These are phyloP conservation scores for Anarhynchus alexandrinus DNA, from an alignment of 2,113 vertebrate genomes.

Conservation along the genomic window DNA sequence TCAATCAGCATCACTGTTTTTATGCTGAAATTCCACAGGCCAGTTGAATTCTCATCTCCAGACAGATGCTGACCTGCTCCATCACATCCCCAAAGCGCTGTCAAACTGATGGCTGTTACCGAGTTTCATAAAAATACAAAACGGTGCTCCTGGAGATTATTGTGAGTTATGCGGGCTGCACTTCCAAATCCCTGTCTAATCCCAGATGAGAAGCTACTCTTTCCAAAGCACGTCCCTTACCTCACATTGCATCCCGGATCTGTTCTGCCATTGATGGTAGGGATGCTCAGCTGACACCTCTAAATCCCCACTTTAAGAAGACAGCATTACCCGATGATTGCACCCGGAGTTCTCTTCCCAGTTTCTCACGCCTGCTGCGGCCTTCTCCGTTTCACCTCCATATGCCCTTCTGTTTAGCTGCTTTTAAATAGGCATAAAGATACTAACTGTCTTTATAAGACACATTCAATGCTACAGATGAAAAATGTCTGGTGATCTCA, in stretches of 20 bases:
- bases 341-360: not conserved
- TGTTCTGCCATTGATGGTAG: not conserved
- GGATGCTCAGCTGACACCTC: not conserved
- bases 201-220: not conserved
- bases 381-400: not conserved
- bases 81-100: not conserved
- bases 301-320: not conserved
- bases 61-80: not conserved
- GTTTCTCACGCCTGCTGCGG: not conserved
- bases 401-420: not conserved
- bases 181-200: not conserved
- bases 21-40: not conserved
- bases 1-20: not conserved
- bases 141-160: not conserved
- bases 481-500: not conserved
- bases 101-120: not conserved
- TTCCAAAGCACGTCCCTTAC: not conserved
- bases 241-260: accelerated
- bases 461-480: not conserved
- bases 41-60: not conserved
- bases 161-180: not conserved
- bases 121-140: not conserved
- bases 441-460: not conserved
- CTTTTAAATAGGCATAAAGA: not conserved
- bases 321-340: not conserved